Evolutionary conservation across 1,140 invertebrate genomes (phyloP).

Genomic region (Drosophila lacertosa): DNA sequence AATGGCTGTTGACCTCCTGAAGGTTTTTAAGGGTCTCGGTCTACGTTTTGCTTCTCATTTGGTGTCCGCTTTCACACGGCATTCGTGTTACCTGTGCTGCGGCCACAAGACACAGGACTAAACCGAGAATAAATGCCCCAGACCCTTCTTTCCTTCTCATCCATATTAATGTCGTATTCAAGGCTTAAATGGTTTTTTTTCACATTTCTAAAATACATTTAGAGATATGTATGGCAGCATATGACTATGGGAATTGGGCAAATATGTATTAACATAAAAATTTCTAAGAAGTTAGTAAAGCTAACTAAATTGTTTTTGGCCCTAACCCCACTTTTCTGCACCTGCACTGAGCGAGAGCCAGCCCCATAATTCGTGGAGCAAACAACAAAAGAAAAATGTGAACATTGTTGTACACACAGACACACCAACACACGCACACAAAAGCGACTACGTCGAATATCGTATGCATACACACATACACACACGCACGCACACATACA

Average conservation of each 20-base stretch:
- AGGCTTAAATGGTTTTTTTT: conserved; percentile 23
- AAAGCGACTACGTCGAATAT: conserved; percentile 23
- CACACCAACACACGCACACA: conserved; percentile 28
- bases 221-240: not conserved
- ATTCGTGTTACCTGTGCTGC: conserved; percentile 63
- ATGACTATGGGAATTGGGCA: not conserved
- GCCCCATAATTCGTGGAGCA: conserved; percentile 75
- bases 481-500: conserved; percentile 35
- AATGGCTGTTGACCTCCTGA: conserved; percentile 66
- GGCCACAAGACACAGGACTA: conserved; percentile 42
- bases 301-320: conserved; percentile 35
- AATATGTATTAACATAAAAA: not conserved
- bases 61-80: conserved; percentile 55
- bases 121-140: conserved; percentile 23
- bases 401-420: conserved; percentile 75
- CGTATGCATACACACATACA: conserved; percentile 35
- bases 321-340: conserved; percentile 79
- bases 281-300: conserved; percentile 24
- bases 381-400: conserved; percentile 80
- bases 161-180: conserved; percentile 38
- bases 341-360: conserved; percentile 60
- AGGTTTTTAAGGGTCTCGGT: conserved; percentile 43
- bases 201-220: not conserved
- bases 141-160: conserved; percentile 28
- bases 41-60: conserved; percentile 29